Percentiles rank a stretch among this genome's conserved stretches.
Evolutionary conservation across 64 coral and sea anemone genomes (phyloP).

Genomic region (Pachyseris speciosa): DNA sequence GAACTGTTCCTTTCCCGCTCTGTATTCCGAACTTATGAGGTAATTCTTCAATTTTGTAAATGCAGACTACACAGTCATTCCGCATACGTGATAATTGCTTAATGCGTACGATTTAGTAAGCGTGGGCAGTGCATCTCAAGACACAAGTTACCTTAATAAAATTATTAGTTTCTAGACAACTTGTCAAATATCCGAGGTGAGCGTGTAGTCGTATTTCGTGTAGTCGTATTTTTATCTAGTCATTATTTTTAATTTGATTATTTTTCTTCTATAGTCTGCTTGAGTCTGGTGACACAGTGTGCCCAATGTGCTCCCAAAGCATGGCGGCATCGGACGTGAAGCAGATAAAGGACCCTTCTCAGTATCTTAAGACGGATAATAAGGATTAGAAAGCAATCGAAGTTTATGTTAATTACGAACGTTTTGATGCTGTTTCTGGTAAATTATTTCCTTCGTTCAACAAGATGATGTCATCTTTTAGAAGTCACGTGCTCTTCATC

Average conservation of each 20-base stretch:
- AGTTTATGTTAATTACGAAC: no score
- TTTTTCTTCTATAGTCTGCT: slow-evolving; percentile 63
- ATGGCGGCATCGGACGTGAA: slow-evolving; percentile 84
- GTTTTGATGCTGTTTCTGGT: no score
- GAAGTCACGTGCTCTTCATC: no score
- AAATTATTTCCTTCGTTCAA: no score
- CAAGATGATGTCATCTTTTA: no score
- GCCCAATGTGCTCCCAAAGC: slow-evolving; percentile 83
- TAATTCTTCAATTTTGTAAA: slow-evolving; percentile 13
- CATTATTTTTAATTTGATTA: not conserved
- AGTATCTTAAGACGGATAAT: slow-evolving; percentile 53
- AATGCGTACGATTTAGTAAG: no score
- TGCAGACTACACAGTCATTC: no score
- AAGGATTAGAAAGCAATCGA: not conserved
- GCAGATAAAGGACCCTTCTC: slow-evolving; percentile 77
- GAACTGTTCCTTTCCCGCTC: slow-evolving; percentile 93
- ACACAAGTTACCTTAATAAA: no score
- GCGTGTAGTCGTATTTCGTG: not conserved
- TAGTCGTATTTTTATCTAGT: not conserved
- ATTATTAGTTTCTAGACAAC: no score
- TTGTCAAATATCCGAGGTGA: not conserved
- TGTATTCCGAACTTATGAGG: slow-evolving; percentile 94
- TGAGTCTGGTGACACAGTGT: slow-evolving; percentile 69
- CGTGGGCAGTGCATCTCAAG: no score
- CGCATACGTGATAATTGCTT: no score